A percentile compares a stretch with the other conserved stretches of the same genome.
Conservation (phyloP, 2,888 invertebrate species). For the Drosophila pseudotalamancana region DNA sequence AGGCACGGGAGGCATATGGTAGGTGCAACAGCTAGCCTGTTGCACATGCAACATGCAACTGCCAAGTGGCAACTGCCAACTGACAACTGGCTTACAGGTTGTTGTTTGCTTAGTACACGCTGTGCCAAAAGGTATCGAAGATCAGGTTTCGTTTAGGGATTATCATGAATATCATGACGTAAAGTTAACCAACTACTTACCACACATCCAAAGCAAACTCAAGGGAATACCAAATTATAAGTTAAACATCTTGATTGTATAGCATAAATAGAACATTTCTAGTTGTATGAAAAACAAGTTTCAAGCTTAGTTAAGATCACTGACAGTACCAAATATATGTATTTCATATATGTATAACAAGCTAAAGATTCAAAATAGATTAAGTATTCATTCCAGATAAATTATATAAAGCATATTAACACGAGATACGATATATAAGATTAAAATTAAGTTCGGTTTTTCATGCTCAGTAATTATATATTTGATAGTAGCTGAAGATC, state of each 20-base stretch:
- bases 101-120: conserved; percentile 31
- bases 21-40: conserved; percentile 6
- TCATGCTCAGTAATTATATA: no score
- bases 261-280: no score
- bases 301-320: neutral
- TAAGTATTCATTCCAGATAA: no score
- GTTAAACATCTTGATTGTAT: no score
- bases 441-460: no score
- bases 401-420: neutral
- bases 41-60: conserved; percentile 32
- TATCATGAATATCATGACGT: conserved; percentile 26
- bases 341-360: no score
- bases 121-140: conserved; percentile 39
- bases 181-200: conserved; percentile 16
- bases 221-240: neutral
- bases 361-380: neutral
- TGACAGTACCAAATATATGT: no score
- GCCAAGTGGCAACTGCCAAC: conserved; percentile 20
- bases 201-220: no score
- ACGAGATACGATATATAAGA: neutral
- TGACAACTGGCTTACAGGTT: conserved; percentile 36
- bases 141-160: conserved; percentile 54
- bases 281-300: neutral
- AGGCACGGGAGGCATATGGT: no score
- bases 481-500: no score